Evolutionary conservation across 2,797 vertebrate genomes (phyloP).

Genomic region (Catamblyrhynchus diadema): DNA sequence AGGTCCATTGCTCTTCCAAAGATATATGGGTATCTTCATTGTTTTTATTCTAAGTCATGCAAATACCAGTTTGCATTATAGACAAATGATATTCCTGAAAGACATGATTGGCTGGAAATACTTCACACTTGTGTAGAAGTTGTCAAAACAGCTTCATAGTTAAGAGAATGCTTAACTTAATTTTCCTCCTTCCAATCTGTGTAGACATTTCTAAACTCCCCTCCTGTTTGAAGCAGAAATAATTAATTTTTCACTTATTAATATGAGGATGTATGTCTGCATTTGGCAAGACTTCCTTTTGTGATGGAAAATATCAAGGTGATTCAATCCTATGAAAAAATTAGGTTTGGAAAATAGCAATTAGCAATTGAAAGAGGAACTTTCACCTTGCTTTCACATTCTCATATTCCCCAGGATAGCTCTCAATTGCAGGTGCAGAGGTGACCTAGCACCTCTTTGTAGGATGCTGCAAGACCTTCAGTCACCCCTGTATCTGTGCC

Average conservation of each 20-base stretch:
- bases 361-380: not conserved
- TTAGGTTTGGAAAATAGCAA: not conserved
- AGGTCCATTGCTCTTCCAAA: not conserved
- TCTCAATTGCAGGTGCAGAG: not conserved
- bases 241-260: not conserved
- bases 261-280: not conserved
- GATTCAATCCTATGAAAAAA: not conserved
- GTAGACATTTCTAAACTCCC: not conserved
- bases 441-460: not conserved
- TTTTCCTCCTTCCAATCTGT: not conserved
- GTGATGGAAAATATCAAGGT: not conserved
- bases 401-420: not conserved
- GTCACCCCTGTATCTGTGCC: not conserved
- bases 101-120: not conserved
- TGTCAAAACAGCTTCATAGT: not conserved
- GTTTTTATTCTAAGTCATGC: not conserved
- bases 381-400: not conserved
- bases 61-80: not conserved
- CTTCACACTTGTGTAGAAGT: not conserved
- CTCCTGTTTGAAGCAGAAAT: not conserved
- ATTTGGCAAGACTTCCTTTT: not conserved
- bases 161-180: not conserved
- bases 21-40: not conserved
- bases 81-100: not conserved
- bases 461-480: not conserved